These are phyloP conservation scores for Ditylenchus weischeri DNA, from an alignment of 2,888 invertebrate genomes.

Conservation along the genomic window DNA sequence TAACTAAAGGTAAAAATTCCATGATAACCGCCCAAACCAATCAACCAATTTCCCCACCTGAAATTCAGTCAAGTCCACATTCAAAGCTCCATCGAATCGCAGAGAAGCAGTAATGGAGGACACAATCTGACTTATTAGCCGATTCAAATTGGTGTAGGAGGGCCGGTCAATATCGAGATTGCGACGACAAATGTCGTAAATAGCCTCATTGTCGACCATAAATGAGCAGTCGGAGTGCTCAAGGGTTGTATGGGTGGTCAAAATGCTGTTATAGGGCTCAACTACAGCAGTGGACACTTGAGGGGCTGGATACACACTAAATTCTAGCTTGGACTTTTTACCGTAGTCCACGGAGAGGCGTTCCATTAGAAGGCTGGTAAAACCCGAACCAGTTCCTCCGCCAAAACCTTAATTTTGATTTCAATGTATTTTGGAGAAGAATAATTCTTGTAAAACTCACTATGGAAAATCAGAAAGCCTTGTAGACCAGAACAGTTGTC, in stretches of 20 bases:
- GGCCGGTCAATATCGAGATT: constrained; percentile 69
- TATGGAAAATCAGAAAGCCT: constrained; percentile 82
- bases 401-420: constrained; percentile 35
- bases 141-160: constrained; percentile 82
- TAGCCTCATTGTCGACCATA: constrained; percentile 81
- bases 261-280: constrained; percentile 90
- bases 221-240: constrained; percentile 91
- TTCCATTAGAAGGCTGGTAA: constrained; percentile 84
- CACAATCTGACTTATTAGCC: constrained; percentile 80
- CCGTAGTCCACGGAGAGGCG: constrained; percentile 72
- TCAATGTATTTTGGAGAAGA: too few relatives aligned
- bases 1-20: too few relatives aligned
- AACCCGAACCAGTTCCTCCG: constrained; percentile 72
- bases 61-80: constrained; percentile 78
- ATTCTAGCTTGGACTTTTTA: constrained; percentile 69
- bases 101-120: constrained; percentile 82
- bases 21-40: too few relatives aligned
- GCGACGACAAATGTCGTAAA: constrained; percentile 83
- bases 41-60: too few relatives aligned
- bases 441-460: constrained; percentile 9
- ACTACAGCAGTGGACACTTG: constrained; percentile 68
- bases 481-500: constrained; percentile 38
- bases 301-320: constrained; percentile 75
- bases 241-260: constrained; percentile 86
- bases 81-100: constrained; percentile 82